Evolutionary conservation across 2,888 invertebrate genomes (phyloP).

Genomic region (Drosophila atroscutellata): DNA sequence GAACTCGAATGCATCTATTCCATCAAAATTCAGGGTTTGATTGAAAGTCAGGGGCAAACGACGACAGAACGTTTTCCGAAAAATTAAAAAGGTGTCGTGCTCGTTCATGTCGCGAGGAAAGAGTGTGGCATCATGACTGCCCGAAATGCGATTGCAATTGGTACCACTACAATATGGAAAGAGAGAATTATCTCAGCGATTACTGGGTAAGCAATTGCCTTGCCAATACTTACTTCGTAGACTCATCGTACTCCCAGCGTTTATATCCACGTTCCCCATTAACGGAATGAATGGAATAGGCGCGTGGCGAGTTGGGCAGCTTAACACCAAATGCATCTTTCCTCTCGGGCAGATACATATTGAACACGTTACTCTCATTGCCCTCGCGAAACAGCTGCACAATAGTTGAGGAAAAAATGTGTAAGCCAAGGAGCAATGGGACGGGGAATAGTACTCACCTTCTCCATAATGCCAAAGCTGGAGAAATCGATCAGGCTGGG

Average conservation of each 20-base stretch:
- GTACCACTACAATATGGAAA: conserved; percentile 84
- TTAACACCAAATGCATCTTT: conserved; percentile 67
- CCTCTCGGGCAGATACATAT: conserved; percentile 85
- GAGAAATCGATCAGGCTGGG: conserved; percentile 93
- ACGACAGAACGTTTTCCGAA: conserved; percentile 91
- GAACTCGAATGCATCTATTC: conserved; percentile 88
- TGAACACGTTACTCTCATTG: conserved; percentile 86
- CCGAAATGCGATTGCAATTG: conserved; percentile 89
- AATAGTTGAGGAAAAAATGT: not conserved
- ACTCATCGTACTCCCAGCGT: conserved; percentile 88
- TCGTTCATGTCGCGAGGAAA: conserved; percentile 88
- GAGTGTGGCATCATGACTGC: conserved; percentile 90
- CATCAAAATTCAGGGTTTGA: conserved; percentile 83
- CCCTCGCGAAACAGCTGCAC: conserved; percentile 88
- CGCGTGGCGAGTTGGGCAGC: conserved; percentile 72
- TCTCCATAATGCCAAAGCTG: conserved; percentile 92
- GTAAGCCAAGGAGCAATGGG: conserved; percentile 1
- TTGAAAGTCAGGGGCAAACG: conserved; percentile 87
- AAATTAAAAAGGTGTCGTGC: conserved; percentile 87
- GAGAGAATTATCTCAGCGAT: rapidly evolving
- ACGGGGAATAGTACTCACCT: conserved; percentile 86
- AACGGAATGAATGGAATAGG: conserved; percentile 87
- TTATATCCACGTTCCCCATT: conserved; percentile 89
- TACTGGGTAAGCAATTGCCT: no score
- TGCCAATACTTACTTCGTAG: conserved; percentile 71